Conservation (phyloP, 2,888 invertebrate genomes). For the Hesperia comma region DNA sequence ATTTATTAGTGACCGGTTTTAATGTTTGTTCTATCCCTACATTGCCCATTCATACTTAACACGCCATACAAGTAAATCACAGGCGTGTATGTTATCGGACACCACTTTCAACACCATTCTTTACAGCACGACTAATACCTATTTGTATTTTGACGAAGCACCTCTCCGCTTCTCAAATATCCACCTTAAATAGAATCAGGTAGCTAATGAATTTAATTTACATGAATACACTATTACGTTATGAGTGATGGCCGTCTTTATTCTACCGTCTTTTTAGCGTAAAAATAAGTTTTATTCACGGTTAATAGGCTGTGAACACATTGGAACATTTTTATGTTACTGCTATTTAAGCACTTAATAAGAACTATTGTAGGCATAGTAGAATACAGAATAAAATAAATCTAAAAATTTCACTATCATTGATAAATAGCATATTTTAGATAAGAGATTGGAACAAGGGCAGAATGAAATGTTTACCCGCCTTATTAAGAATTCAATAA, state of each 20-base stretch:
- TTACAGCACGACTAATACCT: not conserved
- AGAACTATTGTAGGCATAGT: too few relatives aligned
- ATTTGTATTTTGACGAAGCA: slow-evolving; percentile 36
- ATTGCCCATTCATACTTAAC: too few relatives aligned
- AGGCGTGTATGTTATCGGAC: not conserved
- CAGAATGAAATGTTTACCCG: too few relatives aligned
- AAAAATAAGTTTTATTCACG: slow-evolving; percentile 33
- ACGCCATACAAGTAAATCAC: not conserved
- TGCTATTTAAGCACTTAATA: too few relatives aligned
- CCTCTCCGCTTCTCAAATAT: slow-evolving; percentile 34
- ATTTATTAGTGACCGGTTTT: too few relatives aligned
- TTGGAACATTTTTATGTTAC: not conserved
- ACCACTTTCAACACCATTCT: slow-evolving; percentile 4
- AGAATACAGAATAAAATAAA: too few relatives aligned
- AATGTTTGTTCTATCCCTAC: too few relatives aligned
- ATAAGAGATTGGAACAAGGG: too few relatives aligned
- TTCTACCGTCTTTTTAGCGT: slow-evolving; percentile 59
- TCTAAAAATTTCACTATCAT: too few relatives aligned
- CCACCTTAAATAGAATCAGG: slow-evolving; percentile 59
- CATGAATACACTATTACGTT: slow-evolving; percentile 71
- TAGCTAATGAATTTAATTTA: slow-evolving; percentile 74
- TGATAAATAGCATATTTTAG: too few relatives aligned
- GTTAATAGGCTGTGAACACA: slow-evolving; percentile 13
- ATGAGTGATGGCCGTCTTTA: slow-evolving; percentile 67
- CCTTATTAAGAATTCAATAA: too few relatives aligned